Conservation (phyloP, 2,113 vertebrate species). For the Tylochromis polylepis region DNA sequence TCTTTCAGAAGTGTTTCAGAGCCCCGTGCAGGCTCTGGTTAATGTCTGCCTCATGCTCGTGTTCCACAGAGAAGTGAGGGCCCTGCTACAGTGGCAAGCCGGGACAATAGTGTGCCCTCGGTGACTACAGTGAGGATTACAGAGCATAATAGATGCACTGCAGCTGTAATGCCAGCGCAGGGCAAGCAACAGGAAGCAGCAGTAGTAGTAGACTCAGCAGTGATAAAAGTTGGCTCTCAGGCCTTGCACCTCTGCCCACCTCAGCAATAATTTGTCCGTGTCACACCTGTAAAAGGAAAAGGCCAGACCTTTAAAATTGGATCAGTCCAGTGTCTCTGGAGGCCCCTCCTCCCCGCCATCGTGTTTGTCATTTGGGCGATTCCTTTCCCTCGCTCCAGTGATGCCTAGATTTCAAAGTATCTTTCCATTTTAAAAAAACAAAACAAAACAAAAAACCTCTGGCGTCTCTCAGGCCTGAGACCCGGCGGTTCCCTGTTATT, state of each 20-base stretch:
- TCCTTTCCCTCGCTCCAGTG: neutral
- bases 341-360: neutral
- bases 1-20: constrained; percentile 24
- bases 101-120: constrained; percentile 84
- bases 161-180: constrained; percentile 87
- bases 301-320: neutral
- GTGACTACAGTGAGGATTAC: constrained; percentile 93
- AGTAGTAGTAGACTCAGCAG: constrained; percentile 89
- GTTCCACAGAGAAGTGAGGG: constrained; percentile 60
- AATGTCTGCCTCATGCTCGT: constrained; percentile 28
- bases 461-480: neutral
- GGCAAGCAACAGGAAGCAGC: constrained; percentile 89
- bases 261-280: constrained; percentile 65
- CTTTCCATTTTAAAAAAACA: neutral
- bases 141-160: constrained; percentile 85
- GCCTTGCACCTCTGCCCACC: constrained; percentile 76
- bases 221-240: constrained; percentile 75
- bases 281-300: neutral
- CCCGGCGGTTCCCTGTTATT: constrained; percentile 14
- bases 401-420: neutral
- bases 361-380: neutral
- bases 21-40: neutral
- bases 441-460: constrained; percentile 28
- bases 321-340: neutral
- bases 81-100: constrained; percentile 77